Evolutionary conservation across 1,140 invertebrate species (phyloP).

Genomic region (Lucilia cuprina): DNA sequence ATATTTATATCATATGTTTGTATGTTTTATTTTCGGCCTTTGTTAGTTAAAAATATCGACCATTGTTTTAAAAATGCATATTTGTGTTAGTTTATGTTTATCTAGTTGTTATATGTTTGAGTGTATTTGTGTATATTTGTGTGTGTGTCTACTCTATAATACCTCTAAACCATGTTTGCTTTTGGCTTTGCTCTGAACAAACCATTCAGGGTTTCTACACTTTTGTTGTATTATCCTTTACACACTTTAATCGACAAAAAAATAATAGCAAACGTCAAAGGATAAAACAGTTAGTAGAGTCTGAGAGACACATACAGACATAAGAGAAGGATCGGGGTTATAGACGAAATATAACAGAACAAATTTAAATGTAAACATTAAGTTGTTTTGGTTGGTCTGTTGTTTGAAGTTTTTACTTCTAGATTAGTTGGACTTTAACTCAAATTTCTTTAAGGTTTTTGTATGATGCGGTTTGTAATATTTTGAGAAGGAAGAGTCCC

Average conservation of each 20-base stretch:
- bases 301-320: not conserved
- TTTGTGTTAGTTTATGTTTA: not conserved
- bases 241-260: not conserved
- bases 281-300: not conserved
- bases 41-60: no score
- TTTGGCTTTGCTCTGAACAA: not conserved
- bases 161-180: slow-evolving; percentile 22
- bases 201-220: not conserved
- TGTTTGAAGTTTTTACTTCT: not conserved
- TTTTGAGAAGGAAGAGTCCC: no score
- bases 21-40: no score
- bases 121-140: not conserved
- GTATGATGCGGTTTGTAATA: no score
- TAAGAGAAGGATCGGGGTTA: not conserved
- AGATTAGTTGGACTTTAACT: not conserved
- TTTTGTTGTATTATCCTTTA: slow-evolving; percentile 3
- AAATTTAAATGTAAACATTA: not conserved
- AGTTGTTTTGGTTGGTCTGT: not conserved
- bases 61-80: not conserved
- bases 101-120: not conserved
- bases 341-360: not conserved
- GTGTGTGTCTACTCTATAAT: not conserved
- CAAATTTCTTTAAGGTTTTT: not conserved
- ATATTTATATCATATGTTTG: not conserved
- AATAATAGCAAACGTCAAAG: not conserved